These are phyloP conservation scores for Xylota segnis DNA, from an alignment of 2,888 invertebrate genomes.

Conservation along the genomic window DNA sequence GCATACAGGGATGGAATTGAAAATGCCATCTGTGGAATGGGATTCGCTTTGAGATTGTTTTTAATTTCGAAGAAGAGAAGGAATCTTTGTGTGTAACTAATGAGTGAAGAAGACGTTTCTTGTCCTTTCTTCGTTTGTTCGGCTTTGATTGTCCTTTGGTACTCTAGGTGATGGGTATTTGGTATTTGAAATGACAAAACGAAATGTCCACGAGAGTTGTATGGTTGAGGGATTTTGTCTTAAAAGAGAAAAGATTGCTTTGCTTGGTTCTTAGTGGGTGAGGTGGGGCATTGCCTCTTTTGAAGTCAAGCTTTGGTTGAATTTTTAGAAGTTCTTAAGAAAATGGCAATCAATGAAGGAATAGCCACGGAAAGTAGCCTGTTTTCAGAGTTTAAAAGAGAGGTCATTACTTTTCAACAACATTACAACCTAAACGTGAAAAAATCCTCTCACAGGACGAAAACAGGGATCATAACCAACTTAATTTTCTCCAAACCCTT, in stretches of 20 bases:
- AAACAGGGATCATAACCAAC: too few relatives aligned
- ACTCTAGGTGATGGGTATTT: constrained; percentile 31
- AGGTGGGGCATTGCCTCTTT: too few relatives aligned
- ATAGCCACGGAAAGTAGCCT: too few relatives aligned
- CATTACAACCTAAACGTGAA: too few relatives aligned
- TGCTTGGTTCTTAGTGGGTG: too few relatives aligned
- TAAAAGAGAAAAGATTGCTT: neutral
- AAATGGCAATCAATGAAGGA: too few relatives aligned
- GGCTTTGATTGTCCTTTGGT: constrained; percentile 64
- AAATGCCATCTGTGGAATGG: constrained; percentile 48
- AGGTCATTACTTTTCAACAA: too few relatives aligned
- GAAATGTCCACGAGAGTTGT: constrained; percentile 30
- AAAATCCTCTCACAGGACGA: too few relatives aligned
- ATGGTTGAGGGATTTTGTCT: constrained; percentile 10
- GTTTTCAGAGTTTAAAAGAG: too few relatives aligned
- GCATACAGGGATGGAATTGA: constrained; percentile 10
- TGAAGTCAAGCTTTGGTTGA: too few relatives aligned
- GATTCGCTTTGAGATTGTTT: constrained; percentile 72
- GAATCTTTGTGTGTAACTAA: constrained; percentile 61
- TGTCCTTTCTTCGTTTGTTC: neutral
- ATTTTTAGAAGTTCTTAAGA: too few relatives aligned
- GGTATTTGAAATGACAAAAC: constrained; percentile 31
- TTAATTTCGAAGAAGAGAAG: constrained; percentile 62
- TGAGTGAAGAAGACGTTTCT: constrained; percentile 45
- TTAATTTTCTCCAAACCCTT: too few relatives aligned